Percentiles rank a stretch among this genome's conserved stretches.
Conservation (phyloP, 1,140 invertebrate genomes). For the Melanaphis sacchari region DNA sequence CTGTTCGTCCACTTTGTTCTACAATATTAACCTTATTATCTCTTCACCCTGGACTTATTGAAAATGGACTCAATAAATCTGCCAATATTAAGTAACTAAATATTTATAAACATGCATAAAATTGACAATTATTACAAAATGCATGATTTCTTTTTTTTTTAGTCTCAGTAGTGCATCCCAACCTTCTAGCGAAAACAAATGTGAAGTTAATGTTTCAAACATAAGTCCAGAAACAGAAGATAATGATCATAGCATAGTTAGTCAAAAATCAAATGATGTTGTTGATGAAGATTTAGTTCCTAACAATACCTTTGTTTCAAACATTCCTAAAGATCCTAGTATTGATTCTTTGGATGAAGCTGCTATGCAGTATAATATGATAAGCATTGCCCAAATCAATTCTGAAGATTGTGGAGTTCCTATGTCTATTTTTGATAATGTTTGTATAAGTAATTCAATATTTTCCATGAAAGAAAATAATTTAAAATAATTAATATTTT, state of each 20-base stretch:
- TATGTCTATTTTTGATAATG: constrained; percentile 85
- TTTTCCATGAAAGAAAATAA: constrained; percentile 55
- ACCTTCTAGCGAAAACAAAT: background rate
- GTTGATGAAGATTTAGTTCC: constrained; percentile 36
- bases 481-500: constrained; percentile 59
- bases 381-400: constrained; percentile 65
- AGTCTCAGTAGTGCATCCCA: background rate
- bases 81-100: constrained; percentile 78
- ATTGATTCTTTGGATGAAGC: constrained; percentile 70
- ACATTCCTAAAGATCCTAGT: constrained; percentile 70
- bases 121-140: background rate
- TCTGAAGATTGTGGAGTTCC: constrained; percentile 80
- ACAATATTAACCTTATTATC: constrained; percentile 89
- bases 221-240: background rate
- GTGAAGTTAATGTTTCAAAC: background rate
- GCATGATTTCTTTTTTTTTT: constrained; percentile 26
- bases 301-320: constrained; percentile 37
- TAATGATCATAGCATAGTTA: background rate
- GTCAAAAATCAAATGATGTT: constrained; percentile 26
- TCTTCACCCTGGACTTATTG: constrained; percentile 87
- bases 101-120: background rate
- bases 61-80: constrained; percentile 84
- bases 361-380: constrained; percentile 66
- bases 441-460: constrained; percentile 62
- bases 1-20: constrained; percentile 87